These are phyloP conservation scores for Grammatotria lemairii DNA, from an alignment of 2,113 vertebrate species.

Conservation along the genomic window DNA sequence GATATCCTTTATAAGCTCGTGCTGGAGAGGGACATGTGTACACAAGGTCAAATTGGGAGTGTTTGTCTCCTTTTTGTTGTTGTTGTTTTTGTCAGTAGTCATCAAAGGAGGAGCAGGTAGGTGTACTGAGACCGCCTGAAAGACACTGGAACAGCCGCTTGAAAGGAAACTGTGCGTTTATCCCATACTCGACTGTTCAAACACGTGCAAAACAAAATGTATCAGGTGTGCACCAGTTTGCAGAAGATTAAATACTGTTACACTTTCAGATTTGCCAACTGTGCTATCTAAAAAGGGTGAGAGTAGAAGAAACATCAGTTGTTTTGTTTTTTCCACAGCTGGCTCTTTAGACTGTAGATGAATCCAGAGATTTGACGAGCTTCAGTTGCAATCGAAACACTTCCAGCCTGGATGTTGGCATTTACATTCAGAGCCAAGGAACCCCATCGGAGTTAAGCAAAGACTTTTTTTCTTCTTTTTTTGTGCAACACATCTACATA, in stretches of 20 bases:
- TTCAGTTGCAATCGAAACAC: slow-evolving; percentile 38
- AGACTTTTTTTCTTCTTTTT: slow-evolving; percentile 19
- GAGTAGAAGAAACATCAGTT: slow-evolving; percentile 8
- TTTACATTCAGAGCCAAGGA: slow-evolving; percentile 75
- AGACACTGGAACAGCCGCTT: background rate
- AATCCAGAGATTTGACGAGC: slow-evolving; percentile 12
- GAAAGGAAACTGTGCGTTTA: background rate
- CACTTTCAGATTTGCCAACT: slow-evolving; percentile 8
- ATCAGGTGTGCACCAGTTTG: background rate
- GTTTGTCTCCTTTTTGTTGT: background rate
- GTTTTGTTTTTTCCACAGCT: background rate
- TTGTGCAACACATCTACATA: slow-evolving; percentile 72
- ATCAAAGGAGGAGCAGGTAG: background rate
- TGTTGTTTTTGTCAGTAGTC: background rate
- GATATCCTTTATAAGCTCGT: background rate
- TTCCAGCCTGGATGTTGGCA: slow-evolving; percentile 49
- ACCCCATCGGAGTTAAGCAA: slow-evolving; percentile 11
- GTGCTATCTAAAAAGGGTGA: background rate
- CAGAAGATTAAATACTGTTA: slow-evolving; percentile 16
- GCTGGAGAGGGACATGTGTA: background rate
- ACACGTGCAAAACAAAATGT: background rate
- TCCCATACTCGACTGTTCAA: background rate
- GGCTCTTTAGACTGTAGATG: slow-evolving; percentile 13
- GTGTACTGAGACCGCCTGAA: background rate
- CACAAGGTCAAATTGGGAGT: background rate